These are phyloP conservation scores for Spatulosminthurus flaviceps DNA, from an alignment of 2,888 invertebrate genomes.

Conservation along the genomic window DNA sequence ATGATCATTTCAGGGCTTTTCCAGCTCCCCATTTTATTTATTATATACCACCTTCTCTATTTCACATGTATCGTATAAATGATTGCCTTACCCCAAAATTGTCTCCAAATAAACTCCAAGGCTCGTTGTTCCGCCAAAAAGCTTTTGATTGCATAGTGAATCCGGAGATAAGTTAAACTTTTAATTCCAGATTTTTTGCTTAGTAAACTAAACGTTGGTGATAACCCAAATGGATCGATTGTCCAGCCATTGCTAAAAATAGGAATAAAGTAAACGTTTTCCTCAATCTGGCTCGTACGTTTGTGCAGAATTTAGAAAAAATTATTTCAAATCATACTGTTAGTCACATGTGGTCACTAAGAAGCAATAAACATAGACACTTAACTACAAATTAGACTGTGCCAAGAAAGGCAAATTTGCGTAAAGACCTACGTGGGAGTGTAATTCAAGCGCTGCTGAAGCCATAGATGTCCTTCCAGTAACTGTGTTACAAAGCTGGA, in stretches of 20 bases:
- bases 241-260: conserved; percentile 75
- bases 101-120: conserved; percentile 94
- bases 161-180: conserved; percentile 85
- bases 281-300: too few species aligned
- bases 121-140: conserved; percentile 80
- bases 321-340: too few species aligned
- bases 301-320: too few species aligned
- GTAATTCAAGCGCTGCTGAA: conserved; percentile 80
- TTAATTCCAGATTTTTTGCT: conserved; percentile 82
- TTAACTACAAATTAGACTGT: too few species aligned
- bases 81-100: conserved; percentile 80
- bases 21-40: conserved; percentile 54
- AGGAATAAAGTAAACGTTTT: background rate
- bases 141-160: conserved; percentile 96
- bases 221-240: conserved; percentile 94
- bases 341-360: too few species aligned
- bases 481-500: conserved; percentile 87
- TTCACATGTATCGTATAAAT: background rate
- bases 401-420: too few species aligned
- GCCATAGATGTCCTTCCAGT: conserved; percentile 95
- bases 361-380: too few species aligned
- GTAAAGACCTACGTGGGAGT: conserved; percentile 76
- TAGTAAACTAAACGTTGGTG: conserved; percentile 84
- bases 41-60: background rate
- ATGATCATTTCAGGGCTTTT: background rate